These are phyloP conservation scores for Myotis davidii DNA, from an alignment of 2,113 vertebrate genomes.

Conservation along the genomic window DNA sequence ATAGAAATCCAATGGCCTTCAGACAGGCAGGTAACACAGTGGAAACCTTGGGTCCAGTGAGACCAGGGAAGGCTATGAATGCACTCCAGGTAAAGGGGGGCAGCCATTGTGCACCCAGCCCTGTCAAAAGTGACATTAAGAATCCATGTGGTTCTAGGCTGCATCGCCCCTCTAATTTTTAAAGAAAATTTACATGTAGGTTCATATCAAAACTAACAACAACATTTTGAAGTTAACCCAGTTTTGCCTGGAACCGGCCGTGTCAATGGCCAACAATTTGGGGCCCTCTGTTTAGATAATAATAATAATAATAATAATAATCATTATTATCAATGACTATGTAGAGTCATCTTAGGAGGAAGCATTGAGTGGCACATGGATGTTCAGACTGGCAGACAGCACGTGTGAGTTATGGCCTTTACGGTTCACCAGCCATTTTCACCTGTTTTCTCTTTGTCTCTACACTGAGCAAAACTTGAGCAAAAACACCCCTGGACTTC, in stretches of 20 bases:
- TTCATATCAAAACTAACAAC: neutral
- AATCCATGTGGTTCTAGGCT: neutral
- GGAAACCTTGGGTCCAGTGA: accelerated
- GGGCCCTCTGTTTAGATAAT: neutral
- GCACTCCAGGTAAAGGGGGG: neutral
- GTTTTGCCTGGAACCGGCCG: neutral
- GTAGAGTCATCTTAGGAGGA: neutral
- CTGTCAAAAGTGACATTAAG: too few species aligned
- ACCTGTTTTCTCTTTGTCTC: too few species aligned
- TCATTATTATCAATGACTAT: neutral
- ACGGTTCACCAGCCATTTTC: accelerated
- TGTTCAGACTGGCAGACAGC: neutral
- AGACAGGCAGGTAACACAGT: neutral
- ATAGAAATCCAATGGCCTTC: neutral
- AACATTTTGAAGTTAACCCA: neutral
- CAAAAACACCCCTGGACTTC: too few species aligned
- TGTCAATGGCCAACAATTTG: neutral
- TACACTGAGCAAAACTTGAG: too few species aligned
- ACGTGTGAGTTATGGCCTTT: too few species aligned
- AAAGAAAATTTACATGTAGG: neutral
- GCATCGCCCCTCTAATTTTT: neutral
- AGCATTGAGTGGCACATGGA: too few species aligned
- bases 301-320: neutral
- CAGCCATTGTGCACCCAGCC: neutral
- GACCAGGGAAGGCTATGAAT: neutral